Conservation (phyloP, 2,888 invertebrate species). For the Xanthia icteritia region DNA sequence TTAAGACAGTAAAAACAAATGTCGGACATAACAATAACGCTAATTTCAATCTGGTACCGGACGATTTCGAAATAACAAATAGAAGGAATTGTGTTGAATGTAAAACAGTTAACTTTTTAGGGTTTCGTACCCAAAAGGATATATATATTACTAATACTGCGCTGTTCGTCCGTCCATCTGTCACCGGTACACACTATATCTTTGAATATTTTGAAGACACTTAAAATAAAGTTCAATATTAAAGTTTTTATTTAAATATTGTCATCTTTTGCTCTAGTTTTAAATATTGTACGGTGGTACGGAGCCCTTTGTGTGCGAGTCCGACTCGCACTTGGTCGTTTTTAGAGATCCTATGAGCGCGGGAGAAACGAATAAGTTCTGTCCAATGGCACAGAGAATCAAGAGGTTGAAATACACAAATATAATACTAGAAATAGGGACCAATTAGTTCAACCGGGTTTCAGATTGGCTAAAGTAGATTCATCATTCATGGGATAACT, state of each 20-base stretch:
- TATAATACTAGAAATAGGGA: too few species aligned
- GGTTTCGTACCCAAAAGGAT: neutral
- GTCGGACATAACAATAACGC: constrained; percentile 39
- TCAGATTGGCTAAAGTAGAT: too few species aligned
- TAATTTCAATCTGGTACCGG: constrained; percentile 37
- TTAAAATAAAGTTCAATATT: too few species aligned
- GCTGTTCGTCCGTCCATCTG: neutral
- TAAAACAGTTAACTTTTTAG: constrained; percentile 7
- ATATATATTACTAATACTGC: neutral
- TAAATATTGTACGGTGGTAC: neutral
- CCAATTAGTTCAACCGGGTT: too few species aligned
- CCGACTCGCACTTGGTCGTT: neutral
- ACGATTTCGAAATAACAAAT: constrained; percentile 7
- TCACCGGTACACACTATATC: neutral
- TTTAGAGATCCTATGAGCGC: too few species aligned
- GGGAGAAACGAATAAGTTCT: too few species aligned
- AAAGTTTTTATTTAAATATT: too few species aligned
- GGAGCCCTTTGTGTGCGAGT: neutral
- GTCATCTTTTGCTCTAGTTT: too few species aligned
- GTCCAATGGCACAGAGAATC: too few species aligned
- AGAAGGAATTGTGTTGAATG: constrained; percentile 1
- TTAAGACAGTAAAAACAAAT: constrained; percentile 43
- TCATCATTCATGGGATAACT: too few species aligned
- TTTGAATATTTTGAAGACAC: too few species aligned
- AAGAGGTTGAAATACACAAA: too few species aligned